Percentiles rank a stretch among this genome's conserved stretches.
phyloP scores from a whole-genome alignment of 2,113 vertebrate species.

The Atherinomorus stipes region DNA sequence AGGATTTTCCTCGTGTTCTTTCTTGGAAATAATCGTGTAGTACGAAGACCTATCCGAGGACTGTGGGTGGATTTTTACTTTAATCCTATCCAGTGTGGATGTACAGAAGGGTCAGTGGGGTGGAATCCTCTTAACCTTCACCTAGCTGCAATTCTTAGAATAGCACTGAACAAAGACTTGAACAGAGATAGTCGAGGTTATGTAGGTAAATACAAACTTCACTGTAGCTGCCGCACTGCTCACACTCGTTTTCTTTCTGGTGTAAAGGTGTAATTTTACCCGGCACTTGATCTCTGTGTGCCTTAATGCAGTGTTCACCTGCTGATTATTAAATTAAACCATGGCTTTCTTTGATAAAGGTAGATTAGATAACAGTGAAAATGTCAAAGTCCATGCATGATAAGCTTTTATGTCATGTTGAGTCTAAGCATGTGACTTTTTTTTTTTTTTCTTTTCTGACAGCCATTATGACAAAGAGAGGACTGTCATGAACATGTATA shows the following conservation, averaged over 20 bases:
- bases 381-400: constrained; percentile 67
- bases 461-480: too few relatives aligned
- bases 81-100: constrained; percentile 59
- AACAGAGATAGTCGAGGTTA: constrained; percentile 23
- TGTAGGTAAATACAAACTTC: constrained; percentile 28
- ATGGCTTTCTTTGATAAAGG: constrained; percentile 39
- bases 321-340: constrained; percentile 3
- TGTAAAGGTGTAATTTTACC: constrained; percentile 22
- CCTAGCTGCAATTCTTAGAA: constrained; percentile 59
- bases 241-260: constrained; percentile 24
- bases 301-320: constrained; percentile 17
- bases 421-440: constrained; percentile 12
- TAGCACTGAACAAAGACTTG: constrained; percentile 31
- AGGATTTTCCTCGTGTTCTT: not conserved
- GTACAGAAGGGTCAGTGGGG: constrained; percentile 59
- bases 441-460: too few relatives aligned
- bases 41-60: constrained; percentile 8
- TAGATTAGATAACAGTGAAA: constrained; percentile 58
- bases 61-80: constrained; percentile 33
- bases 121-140: constrained; percentile 80
- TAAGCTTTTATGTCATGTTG: constrained; percentile 27
- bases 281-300: not conserved
- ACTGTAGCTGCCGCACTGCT: constrained; percentile 7
- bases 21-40: constrained; percentile 2
- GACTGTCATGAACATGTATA: too few relatives aligned